Conservation (phyloP, 2,113 vertebrate species). For the Cyanocitta stelleri region DNA sequence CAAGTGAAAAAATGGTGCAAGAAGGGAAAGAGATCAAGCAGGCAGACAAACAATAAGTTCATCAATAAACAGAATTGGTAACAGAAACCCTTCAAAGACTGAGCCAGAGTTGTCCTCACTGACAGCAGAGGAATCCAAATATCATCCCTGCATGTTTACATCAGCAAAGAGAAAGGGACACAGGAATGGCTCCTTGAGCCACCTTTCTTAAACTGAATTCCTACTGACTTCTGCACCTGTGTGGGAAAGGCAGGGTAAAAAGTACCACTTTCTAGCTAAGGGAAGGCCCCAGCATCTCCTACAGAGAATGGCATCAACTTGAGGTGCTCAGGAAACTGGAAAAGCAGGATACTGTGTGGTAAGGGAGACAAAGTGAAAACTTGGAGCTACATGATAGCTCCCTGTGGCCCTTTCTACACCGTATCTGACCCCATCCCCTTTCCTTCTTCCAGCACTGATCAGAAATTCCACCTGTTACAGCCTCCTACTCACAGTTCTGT, state of each 20-base stretch:
- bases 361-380: not conserved
- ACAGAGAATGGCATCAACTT: not conserved
- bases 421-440: not conserved
- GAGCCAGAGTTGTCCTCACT: not conserved
- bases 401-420: not conserved
- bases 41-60: not conserved
- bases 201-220: not conserved
- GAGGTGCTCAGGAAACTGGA: not conserved
- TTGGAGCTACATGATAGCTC: not conserved
- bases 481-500: not conserved
- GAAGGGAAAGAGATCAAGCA: not conserved
- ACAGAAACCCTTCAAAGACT: not conserved
- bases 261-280: not conserved
- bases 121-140: not conserved
- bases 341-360: not conserved
- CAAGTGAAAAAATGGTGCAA: accelerated
- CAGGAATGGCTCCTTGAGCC: not conserved
- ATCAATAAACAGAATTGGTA: not conserved
- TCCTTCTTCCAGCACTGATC: not conserved
- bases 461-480: not conserved
- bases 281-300: not conserved
- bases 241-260: not conserved
- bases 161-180: not conserved
- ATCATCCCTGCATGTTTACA: not conserved
- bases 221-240: not conserved